phyloP scores from a whole-genome alignment of 2,797 vertebrate species.

The Cichlasoma orientale region DNA sequence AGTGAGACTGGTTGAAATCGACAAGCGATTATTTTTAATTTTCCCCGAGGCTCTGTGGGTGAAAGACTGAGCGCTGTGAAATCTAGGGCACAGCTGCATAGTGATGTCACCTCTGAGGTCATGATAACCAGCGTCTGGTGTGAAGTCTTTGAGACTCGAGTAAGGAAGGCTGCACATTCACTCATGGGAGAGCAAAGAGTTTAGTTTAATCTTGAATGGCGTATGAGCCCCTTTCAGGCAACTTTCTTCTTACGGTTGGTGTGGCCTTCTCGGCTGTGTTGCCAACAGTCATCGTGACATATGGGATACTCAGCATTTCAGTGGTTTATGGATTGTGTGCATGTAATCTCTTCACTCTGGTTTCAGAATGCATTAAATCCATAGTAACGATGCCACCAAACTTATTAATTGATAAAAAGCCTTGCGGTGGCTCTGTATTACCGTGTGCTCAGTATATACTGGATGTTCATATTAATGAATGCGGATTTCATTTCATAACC shows the following conservation, averaged over 20 bases:
- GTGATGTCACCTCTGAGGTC: constrained; percentile 71
- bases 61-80: constrained; percentile 18
- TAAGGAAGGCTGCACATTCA: neutral
- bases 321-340: constrained; percentile 28
- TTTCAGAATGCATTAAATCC: constrained; percentile 18
- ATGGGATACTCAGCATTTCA: constrained; percentile 15
- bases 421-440: constrained; percentile 18
- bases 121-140: constrained; percentile 47
- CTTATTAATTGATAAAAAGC: constrained; percentile 31
- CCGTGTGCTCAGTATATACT: constrained; percentile 23
- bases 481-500: constrained; percentile 33
- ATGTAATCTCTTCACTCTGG: constrained; percentile 5
- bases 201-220: constrained; percentile 33
- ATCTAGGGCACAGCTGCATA: constrained; percentile 72
- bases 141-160: constrained; percentile 25
- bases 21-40: constrained; percentile 7
- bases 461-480: constrained; percentile 32
- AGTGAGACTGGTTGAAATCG: constrained; percentile 14
- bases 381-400: constrained; percentile 29
- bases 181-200: constrained; percentile 5
- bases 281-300: constrained; percentile 27
- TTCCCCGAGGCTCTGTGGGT: constrained; percentile 6
- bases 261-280: neutral
- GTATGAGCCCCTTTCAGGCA: neutral
- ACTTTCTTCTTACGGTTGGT: constrained; percentile 22